A percentile compares a stretch with the other conserved stretches of the same genome.
Evolutionary conservation across 1,140 invertebrate genomes (phyloP).

Genomic region (Magallana ariakensis): DNA sequence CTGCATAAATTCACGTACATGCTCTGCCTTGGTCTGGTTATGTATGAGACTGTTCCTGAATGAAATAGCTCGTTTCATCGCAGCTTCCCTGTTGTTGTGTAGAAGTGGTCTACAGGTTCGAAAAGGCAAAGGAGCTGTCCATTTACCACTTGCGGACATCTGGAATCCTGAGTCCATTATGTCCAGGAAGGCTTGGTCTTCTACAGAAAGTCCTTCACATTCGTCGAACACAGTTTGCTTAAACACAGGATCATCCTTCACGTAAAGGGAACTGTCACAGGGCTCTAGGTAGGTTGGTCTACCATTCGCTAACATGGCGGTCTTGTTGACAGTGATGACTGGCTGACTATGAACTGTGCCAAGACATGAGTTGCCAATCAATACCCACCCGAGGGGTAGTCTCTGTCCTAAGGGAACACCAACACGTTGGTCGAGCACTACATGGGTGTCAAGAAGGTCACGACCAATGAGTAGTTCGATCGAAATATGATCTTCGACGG

Average conservation of each 20-base stretch:
- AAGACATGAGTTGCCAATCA: constrained; percentile 48
- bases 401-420: constrained; percentile 50
- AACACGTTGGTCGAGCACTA: constrained; percentile 55
- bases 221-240: constrained; percentile 24
- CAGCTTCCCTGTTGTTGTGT: constrained; percentile 50
- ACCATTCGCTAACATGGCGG: constrained; percentile 35
- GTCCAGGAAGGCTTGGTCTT: constrained; percentile 44
- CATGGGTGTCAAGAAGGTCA: constrained; percentile 57
- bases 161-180: constrained; percentile 41
- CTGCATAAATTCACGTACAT: constrained; percentile 46
- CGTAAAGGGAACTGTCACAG: not conserved
- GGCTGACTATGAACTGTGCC: constrained; percentile 26
- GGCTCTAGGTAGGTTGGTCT: constrained; percentile 3
- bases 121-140: constrained; percentile 55
- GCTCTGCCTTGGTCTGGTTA: constrained; percentile 17
- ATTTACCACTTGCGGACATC: constrained; percentile 27
- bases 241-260: constrained; percentile 31
- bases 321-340: constrained; percentile 53
- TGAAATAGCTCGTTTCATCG: constrained; percentile 15
- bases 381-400: constrained; percentile 49
- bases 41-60: not conserved
- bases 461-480: constrained; percentile 59
- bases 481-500: constrained; percentile 15
- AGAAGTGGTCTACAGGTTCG: not conserved
- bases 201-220: constrained; percentile 1